Percentiles rank a stretch among this genome's conserved stretches.
Evolutionary conservation across 37 sponge, comb jelly and placozoan genomes (phyloP).

Genomic region (Chondrilla cf. caribensis): DNA sequence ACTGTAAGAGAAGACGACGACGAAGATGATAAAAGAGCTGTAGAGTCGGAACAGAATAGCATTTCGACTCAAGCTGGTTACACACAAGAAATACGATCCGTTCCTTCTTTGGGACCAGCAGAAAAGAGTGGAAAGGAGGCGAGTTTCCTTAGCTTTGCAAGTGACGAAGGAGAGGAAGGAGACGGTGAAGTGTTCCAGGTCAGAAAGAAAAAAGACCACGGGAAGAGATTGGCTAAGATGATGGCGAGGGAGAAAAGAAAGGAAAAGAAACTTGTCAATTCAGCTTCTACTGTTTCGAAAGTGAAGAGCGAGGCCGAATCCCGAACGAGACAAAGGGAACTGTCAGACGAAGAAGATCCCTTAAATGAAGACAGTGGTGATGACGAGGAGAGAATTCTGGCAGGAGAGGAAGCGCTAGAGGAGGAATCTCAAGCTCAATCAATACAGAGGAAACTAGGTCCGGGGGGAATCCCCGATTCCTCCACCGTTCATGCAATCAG

Average conservation of each 20-base stretch:
- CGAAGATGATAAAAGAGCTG: background rate
- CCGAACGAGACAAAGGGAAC: too few relatives aligned
- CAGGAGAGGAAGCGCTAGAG: slow-evolving; percentile 7
- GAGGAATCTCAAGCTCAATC: background rate
- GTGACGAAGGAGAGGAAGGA: slow-evolving; percentile 46
- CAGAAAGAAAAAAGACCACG: slow-evolving; percentile 49
- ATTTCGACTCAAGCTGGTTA: background rate
- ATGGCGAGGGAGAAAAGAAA: slow-evolving; percentile 30
- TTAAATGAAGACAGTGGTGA: background rate
- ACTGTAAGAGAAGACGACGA: slow-evolving; percentile 19
- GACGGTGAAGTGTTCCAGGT: slow-evolving; percentile 45
- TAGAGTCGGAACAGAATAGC: background rate
- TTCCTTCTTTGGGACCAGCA: background rate
- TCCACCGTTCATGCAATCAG: slow-evolving; percentile 71
- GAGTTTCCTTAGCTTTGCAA: background rate
- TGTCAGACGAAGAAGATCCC: background rate
- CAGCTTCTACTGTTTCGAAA: background rate
- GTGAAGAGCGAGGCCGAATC: background rate
- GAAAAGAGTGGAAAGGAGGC: too few relatives aligned
- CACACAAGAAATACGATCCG: background rate
- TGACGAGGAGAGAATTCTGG: slow-evolving; percentile 13
- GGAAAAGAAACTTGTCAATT: slow-evolving; percentile 2
- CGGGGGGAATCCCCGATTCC: slow-evolving; percentile 79
- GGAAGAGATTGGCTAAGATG: slow-evolving; percentile 32
- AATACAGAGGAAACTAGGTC: slow-evolving; percentile 18